Evolutionary conservation across 1,140 invertebrate species (phyloP), one percentile per base, ranked within the genome.

Genomic region (Heliothis subflexa): DNA sequence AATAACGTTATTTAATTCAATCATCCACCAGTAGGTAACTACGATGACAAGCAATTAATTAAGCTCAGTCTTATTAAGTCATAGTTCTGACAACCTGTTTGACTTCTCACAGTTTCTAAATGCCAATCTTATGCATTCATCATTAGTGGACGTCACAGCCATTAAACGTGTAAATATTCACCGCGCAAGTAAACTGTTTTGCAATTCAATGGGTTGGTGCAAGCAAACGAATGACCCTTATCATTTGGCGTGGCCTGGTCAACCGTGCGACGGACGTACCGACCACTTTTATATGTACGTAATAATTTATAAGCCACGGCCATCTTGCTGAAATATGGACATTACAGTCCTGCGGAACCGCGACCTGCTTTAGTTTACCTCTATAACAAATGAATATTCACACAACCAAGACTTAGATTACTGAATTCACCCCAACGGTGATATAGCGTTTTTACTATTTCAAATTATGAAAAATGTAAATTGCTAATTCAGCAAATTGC

Each of bases 141-240:
- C 78, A 84, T 80, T 84, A 86, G 77, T 66, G 62, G 72, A 83
- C 83, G 84, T 89, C 86, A 85, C 81, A 88, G 80, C 84, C 86
- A 88, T 89, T 89, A 87, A 78, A 82, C 79, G 85, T 89, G 87
- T 92, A 90, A 92, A 93, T 91, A 90, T 91, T 91, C 87, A 91
- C 86, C 83, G 81, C 74, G 75, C 80, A 81, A 85, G 80, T 86
- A 88, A 85, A 83, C 81, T 86, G 80, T 79, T 91, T 88, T 90
- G 85, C 88, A 89, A 91, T 91, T 89, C 89, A 89, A 93, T 91
- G 83, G 82, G 81, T 81, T 78, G 78, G 82, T 84, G 79, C 85
- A 81, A 84, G 82, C 70, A 82, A 88, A 91, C 83, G 89, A 89
- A 89, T 92, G 89, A 89, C 84, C 86, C 89, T 91, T 87, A 89